Percentiles rank a stretch among this genome's conserved stretches.
Conservation (phyloP, 2,113 vertebrate species). For the Pogona vitticeps region DNA sequence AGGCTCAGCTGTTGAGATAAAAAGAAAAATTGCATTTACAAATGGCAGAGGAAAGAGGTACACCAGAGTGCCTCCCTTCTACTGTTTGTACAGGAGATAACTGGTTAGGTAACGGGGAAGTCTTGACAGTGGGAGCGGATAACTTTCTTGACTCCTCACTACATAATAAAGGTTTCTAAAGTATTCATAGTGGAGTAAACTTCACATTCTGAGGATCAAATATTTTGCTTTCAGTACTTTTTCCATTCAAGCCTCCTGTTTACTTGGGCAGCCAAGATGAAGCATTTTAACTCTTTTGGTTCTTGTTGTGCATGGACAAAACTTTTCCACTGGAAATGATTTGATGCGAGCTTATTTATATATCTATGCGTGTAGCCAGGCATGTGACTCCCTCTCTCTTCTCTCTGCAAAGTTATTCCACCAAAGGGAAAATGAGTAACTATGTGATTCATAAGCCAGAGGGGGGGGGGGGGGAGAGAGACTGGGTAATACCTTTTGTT, state of each 20-base stretch:
- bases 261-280: conserved; percentile 6
- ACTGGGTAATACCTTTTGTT: too few species aligned
- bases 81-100: conserved; percentile 66
- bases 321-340: not conserved
- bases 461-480: too few species aligned
- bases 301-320: not conserved
- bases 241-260: conserved; percentile 29
- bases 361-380: not conserved
- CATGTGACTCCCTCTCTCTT: not conserved
- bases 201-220: conserved; percentile 30
- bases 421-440: not conserved
- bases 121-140: conserved; percentile 50
- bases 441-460: too few species aligned
- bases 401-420: not conserved
- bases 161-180: conserved; percentile 23
- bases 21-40: conserved; percentile 65
- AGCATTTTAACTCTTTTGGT: conserved; percentile 28
- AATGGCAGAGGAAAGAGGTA: conserved; percentile 64
- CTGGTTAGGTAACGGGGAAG: conserved; percentile 61
- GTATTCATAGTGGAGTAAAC: conserved; percentile 41
- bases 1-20: conserved; percentile 59
- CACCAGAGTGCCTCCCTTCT: conserved; percentile 63
- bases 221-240: conserved; percentile 38
- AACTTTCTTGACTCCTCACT: conserved; percentile 61
- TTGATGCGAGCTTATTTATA: not conserved